A percentile compares a stretch with the other conserved stretches of the same genome.
Evolutionary conservation across 2,888 invertebrate species (phyloP).

Genomic region (Scaptomyza flava): DNA sequence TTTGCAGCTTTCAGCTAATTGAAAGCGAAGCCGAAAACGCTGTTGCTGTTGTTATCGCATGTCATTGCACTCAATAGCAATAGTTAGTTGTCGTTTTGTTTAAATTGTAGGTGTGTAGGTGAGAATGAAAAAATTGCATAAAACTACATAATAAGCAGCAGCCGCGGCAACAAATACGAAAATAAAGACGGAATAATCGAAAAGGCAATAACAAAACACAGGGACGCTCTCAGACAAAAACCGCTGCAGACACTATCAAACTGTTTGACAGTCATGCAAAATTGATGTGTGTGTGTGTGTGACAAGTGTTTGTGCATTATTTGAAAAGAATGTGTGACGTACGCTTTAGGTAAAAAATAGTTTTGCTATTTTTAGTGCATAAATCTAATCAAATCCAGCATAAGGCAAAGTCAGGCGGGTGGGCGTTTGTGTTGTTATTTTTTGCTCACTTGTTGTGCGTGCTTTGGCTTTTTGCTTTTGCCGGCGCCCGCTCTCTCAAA

Average conservation of each 20-base stretch:
- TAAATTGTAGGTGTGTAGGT: constrained; percentile 9
- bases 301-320: constrained; percentile 10
- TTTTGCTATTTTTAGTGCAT: constrained; percentile 28
- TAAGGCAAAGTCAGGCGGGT: constrained; percentile 23
- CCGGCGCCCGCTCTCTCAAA: constrained; percentile 36
- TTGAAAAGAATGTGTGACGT: constrained; percentile 15
- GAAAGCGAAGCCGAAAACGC: constrained; percentile 41
- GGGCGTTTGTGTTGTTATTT: constrained; percentile 20
- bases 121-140: constrained; percentile 50
- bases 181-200: constrained; percentile 17
- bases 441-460: constrained; percentile 71
- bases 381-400: constrained; percentile 39
- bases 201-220: constrained; percentile 26
- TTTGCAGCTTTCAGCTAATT: constrained; percentile 66
- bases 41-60: constrained; percentile 34
- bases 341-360: constrained; percentile 7
- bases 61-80: constrained; percentile 66
- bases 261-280: constrained; percentile 40
- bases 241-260: constrained; percentile 22
- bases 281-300: constrained; percentile 4
- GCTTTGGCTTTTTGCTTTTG: constrained; percentile 33
- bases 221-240: constrained; percentile 5
- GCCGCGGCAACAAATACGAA: constrained; percentile 18
- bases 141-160: constrained; percentile 46
- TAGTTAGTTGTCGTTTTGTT: constrained; percentile 17